Evolutionary conservation across 2,888 invertebrate genomes (phyloP).

Genomic region (Rhopalosiphum nymphaeae): DNA sequence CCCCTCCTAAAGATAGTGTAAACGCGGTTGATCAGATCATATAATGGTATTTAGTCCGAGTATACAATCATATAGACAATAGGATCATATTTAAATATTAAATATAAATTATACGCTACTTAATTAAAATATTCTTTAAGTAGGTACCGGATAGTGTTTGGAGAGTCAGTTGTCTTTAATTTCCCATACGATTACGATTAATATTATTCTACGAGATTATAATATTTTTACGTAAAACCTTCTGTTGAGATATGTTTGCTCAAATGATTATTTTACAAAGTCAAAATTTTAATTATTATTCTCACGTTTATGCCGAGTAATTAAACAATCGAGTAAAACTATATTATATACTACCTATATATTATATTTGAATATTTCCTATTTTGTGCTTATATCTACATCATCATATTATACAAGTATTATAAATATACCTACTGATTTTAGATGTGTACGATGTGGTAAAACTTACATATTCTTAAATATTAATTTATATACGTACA

Average conservation of each 20-base stretch:
- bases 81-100: not conserved
- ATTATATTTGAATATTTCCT: not conserved
- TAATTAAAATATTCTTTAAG: not conserved
- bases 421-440: not conserved
- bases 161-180: conserved; percentile 5
- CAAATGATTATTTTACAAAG: not conserved
- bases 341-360: not conserved
- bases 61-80: not conserved
- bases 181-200: not conserved
- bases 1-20: not conserved
- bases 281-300: conserved; percentile 18
- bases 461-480: not conserved
- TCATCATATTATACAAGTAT: not conserved
- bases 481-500: not conserved
- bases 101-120: not conserved
- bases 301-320: conserved; percentile 40
- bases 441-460: not conserved
- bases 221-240: conserved; percentile 16
- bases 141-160: not conserved
- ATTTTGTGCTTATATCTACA: not conserved
- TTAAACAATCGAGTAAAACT: conserved; percentile 41
- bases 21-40: not conserved
- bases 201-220: conserved; percentile 26
- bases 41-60: not conserved
- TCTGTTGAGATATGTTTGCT: not conserved